Base-by-base conservation (phyloP, 2,888 invertebrate species). In the Andrena marginata region DNA sequence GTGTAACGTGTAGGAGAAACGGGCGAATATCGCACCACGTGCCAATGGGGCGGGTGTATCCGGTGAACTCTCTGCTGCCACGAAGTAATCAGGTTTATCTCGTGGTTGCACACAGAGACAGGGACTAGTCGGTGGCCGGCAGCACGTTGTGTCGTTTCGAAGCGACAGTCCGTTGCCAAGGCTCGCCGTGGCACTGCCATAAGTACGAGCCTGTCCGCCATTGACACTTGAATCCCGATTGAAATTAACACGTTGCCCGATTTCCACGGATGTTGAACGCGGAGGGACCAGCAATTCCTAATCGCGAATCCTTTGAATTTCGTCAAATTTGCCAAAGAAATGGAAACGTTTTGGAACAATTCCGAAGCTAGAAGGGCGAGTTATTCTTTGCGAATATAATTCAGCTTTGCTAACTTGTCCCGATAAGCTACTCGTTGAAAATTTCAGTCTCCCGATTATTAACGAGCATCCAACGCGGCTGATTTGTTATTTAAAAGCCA, bases 51-150 rank as follows among this genome's bases (percentile, higher is more conserved):
- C 26, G 23, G 73, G 75, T 68, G 72, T 76, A 60, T 77, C 81
- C 76, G 65, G 80, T 79, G 77, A 77, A 85, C 80, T 82, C 81
- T 84, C 77, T 69, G 81, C 79, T 77, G 77, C 84, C 85, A 78
- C 77, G 56, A 75, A 64, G 78, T 88, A 88, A 88, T 87, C 86
- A 83, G 83, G 85, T 88, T 88, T 87, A 86, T 87, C 86, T 84
- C 85, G 86, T 85, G 87, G 87, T 82, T 80, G 80, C 87, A 85
- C 87, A 82, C 87, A 82, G 82, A 70, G 82, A 78, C 87, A 65
- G 80, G 76, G 77, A 75, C 72, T 65, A 29, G 80, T 78, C 74
- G 65, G 84, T 70, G 85, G 81, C 75, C 81, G 67, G 72, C 64
- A 71, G 72, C 83, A 62, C 83, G 77, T 81, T 81, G 75, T 70